Conservation (phyloP, 2,113 vertebrate species). For the Potamarius usumacintae region DNA sequence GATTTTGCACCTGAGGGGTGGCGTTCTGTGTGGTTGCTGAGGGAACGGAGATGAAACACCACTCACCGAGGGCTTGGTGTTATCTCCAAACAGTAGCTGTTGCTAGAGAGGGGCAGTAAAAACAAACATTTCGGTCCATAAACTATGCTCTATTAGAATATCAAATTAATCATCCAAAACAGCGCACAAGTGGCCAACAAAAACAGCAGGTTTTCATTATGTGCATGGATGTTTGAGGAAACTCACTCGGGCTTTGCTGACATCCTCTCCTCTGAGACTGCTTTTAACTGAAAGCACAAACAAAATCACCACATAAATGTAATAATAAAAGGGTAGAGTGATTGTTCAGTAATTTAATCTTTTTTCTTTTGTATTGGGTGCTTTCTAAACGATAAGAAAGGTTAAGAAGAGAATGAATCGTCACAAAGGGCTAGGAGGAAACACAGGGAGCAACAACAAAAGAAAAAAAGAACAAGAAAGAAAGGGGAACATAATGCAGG, state of each 20-base stretch:
- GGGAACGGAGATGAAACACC: constrained; percentile 53
- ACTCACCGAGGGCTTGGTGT: constrained; percentile 32
- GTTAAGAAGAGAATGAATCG: background rate
- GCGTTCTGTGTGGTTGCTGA: constrained; percentile 61
- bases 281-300: constrained; percentile 55
- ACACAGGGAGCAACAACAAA: background rate
- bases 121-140: background rate
- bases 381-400: background rate
- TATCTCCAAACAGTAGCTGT: constrained; percentile 70
- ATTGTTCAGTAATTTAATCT: no score
- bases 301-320: background rate
- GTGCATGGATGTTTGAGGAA: background rate
- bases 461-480: background rate
- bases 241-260: constrained; percentile 66
- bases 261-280: constrained; percentile 59
- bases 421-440: background rate
- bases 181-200: background rate
- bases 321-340: background rate
- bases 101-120: constrained; percentile 48
- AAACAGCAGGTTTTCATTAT: background rate
- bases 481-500: constrained; percentile 12
- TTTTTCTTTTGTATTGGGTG: background rate
- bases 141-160: background rate
- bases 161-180: background rate
- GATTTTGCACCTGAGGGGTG: constrained; percentile 54